A percentile compares a stretch with the other conserved stretches of the same genome.
Evolutionary conservation across 2,113 vertebrate genomes (phyloP).

Genomic region (Polypterus senegalus): DNA sequence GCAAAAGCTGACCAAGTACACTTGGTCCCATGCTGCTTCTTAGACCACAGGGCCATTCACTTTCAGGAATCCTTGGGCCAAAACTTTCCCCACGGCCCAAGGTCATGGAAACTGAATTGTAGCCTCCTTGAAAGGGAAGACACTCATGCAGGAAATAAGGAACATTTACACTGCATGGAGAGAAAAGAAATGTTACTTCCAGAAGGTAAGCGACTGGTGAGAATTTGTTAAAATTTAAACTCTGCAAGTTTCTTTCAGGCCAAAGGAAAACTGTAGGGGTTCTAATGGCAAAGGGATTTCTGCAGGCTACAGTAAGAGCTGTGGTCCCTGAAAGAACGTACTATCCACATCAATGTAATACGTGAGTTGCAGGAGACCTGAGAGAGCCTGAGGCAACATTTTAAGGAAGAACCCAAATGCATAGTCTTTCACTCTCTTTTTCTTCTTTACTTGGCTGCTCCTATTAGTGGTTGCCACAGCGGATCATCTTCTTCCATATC

Average conservation of each 20-base stretch:
- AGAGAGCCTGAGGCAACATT: background rate
- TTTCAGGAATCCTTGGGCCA: background rate
- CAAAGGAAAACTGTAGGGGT: background rate
- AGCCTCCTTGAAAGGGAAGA: background rate
- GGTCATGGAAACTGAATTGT: constrained; percentile 4
- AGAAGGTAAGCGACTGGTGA: too few species aligned
- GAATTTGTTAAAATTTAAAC: too few species aligned
- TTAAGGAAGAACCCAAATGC: too few species aligned
- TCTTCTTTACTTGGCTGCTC: too few species aligned
- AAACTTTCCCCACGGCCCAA: background rate
- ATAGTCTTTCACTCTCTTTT: too few species aligned
- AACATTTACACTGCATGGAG: background rate
- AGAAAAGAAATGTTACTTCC: background rate
- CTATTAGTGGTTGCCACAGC: too few species aligned
- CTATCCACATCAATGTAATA: background rate
- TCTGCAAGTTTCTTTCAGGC: constrained; percentile 1
- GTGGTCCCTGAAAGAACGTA: too few species aligned
- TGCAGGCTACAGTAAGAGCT: background rate
- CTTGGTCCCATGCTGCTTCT: background rate
- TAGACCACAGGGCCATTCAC: background rate
- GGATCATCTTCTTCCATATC: too few species aligned
- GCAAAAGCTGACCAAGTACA: too few species aligned
- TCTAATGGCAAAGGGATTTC: background rate
- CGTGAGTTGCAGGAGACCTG: background rate
- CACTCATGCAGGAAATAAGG: background rate